Conservation (phyloP, 2,888 invertebrate species). For the Scaptomyza caliginosa region DNA sequence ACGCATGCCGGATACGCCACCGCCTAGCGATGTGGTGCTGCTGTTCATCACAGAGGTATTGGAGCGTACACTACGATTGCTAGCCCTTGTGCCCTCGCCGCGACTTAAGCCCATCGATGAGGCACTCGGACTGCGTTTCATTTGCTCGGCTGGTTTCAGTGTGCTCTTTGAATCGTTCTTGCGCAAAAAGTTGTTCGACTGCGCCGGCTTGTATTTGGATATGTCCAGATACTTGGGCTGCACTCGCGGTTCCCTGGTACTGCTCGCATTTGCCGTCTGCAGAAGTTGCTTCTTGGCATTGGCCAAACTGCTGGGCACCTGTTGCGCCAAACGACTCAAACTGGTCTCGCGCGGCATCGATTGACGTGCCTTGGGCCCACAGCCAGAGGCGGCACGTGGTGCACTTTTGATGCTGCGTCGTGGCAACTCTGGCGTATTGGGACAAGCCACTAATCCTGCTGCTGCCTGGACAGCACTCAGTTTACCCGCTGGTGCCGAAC, state of each 20-base stretch:
- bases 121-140: conserved; percentile 83
- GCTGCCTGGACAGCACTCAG: conserved; percentile 41
- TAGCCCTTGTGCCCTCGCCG: conserved; percentile 80
- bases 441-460: conserved; percentile 84
- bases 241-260: conserved; percentile 64
- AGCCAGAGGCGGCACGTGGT: conserved; percentile 59
- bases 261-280: conserved; percentile 78
- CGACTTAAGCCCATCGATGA: conserved; percentile 82
- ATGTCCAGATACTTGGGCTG: conserved; percentile 87
- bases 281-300: conserved; percentile 83
- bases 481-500: conserved; percentile 82
- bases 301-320: conserved; percentile 83
- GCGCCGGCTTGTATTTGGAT: conserved; percentile 86
- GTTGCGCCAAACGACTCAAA: conserved; percentile 82
- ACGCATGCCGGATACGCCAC: conserved; percentile 46
- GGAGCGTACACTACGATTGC: conserved; percentile 83
- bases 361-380: conserved; percentile 73
- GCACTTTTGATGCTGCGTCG: conserved; percentile 82
- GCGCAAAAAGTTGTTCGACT: conserved; percentile 85
- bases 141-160: conserved; percentile 75
- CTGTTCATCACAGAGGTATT: conserved; percentile 77
- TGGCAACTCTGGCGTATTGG: conserved; percentile 86
- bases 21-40: conserved; percentile 74
- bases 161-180: conserved; percentile 86
- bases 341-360: conserved; percentile 84